Evolutionary conservation across 2,888 invertebrate species (phyloP), one percentile per base, ranked within the genome.

Genomic region (Drosophila macrospina): DNA sequence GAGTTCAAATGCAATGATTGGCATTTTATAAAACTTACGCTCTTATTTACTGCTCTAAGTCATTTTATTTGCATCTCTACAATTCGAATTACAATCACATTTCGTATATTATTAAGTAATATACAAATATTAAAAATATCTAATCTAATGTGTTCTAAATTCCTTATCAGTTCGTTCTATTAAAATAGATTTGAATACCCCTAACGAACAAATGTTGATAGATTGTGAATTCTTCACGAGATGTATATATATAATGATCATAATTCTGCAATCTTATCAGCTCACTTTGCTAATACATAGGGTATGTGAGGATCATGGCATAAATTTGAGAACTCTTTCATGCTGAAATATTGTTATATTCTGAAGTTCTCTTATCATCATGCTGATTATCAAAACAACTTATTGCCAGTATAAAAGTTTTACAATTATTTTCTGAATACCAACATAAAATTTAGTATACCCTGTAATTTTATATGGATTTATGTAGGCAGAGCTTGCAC

Each of bases 291-390:
- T 8, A 39, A 32, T 48, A 24, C 47, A 47, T 15, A 28, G 28
- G 47, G 45, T 44, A 28, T 52, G 36, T 28, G 30, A 20, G 7
- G 2, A 26, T 26, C 15, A 34, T 7, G 10, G 6, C 45, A 28
- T 11, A 36, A 20, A 13, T 44, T 10, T 10, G 11, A 15, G n/a
- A 28, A 26, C 16, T n/a, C 0, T 20, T 30, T 30, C 28, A 37
- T 28, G 11, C 59, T 11, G 30, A 64, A 55, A 52, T 70, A 37
- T 60, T 60, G 44, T 26, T 2, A 61, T 34, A 61, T 60, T 66
- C 56, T 24, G 52, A 39, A 42, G 28, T 34, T 28, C 32, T 7
- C 45, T 72, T 77, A 67, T 77, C 74, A 66, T 20, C 15, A 30
- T 7, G 4, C 10, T 5, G 20, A 24, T 54, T 47, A 60, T 74